phyloP scores from a whole-genome alignment of 2,888 invertebrate genomes.

The Drosophila macrospina region DNA sequence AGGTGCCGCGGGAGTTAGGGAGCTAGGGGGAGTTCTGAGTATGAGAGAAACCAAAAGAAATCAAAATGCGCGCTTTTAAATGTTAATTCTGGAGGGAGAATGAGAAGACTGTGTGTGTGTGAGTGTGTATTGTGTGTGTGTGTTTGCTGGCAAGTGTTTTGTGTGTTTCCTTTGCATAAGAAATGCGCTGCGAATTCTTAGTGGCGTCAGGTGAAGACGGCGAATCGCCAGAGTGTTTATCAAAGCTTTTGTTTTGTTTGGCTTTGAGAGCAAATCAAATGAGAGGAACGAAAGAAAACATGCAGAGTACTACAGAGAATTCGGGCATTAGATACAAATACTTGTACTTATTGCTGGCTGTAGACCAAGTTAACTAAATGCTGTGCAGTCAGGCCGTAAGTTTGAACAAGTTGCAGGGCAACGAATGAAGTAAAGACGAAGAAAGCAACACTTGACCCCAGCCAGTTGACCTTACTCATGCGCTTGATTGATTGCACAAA shows the following conservation, averaged over 20 bases:
- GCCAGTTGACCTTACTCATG: slow-evolving; percentile 61
- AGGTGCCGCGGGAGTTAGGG: too few species aligned
- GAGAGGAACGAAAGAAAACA: slow-evolving; percentile 2
- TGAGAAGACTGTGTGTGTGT: slow-evolving; percentile 29
- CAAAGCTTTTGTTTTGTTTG: slow-evolving; percentile 36
- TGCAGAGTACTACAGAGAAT: slow-evolving; percentile 3
- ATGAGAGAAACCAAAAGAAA: too few species aligned
- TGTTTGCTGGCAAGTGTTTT: slow-evolving; percentile 38
- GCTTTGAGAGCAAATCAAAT: slow-evolving; percentile 17
- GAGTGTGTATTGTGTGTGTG: slow-evolving; percentile 6
- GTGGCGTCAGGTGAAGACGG: slow-evolving; percentile 42
- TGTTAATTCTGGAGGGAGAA: slow-evolving; percentile 42
- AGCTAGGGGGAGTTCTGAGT: too few species aligned
- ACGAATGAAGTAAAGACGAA: neutral
- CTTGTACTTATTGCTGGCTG: slow-evolving; percentile 3
- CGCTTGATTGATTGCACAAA: slow-evolving; percentile 75
- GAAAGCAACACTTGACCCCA: slow-evolving; percentile 45
- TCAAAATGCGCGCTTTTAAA: slow-evolving; percentile 57
- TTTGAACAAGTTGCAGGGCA: slow-evolving; percentile 28
- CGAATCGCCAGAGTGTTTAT: slow-evolving; percentile 34
- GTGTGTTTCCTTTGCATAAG: slow-evolving; percentile 49
- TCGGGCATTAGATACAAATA: slow-evolving; percentile 4
- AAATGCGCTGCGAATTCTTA: slow-evolving; percentile 47
- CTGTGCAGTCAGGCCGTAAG: slow-evolving; percentile 56
- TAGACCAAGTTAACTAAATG: slow-evolving; percentile 34